Evolutionary conservation across 1,140 invertebrate species (phyloP).

Genomic region (Araneus ventricosus): DNA sequence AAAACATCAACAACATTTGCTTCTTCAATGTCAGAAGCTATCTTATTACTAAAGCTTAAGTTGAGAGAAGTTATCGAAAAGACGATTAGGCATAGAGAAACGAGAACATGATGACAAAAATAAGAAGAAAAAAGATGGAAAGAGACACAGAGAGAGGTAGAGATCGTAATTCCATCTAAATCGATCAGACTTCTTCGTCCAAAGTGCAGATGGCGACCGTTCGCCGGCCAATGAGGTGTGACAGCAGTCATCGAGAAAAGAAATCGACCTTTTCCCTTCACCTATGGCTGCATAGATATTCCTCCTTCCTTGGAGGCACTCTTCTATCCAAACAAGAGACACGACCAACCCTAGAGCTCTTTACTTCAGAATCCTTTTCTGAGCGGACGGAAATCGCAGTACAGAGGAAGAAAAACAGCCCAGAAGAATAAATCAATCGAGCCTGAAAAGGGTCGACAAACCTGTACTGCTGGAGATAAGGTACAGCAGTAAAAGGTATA

Average conservation of each 20-base stretch:
- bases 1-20: not conserved
- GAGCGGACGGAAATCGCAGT: not conserved
- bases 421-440: constrained; percentile 39
- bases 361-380: not conserved
- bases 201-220: constrained; percentile 17
- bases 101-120: not conserved
- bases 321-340: not conserved
- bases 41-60: not conserved
- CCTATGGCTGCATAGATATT: constrained; percentile 27
- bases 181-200: not conserved
- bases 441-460: constrained; percentile 41
- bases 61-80: not conserved
- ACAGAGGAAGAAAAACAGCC: not conserved
- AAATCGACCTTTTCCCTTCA: not conserved
- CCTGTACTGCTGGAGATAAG: constrained; percentile 42
- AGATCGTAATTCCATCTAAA: not conserved
- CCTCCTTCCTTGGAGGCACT: too few species aligned
- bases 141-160: not conserved
- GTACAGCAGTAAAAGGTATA: constrained; percentile 21
- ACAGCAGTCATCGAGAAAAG: not conserved
- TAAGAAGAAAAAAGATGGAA: not conserved
- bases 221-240: constrained; percentile 32
- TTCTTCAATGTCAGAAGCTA: not conserved
- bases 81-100: not conserved
- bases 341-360: constrained; percentile 22